phyloP scores from a whole-genome alignment of 2,888 invertebrate species.

The Callyntrura sp. region DNA sequence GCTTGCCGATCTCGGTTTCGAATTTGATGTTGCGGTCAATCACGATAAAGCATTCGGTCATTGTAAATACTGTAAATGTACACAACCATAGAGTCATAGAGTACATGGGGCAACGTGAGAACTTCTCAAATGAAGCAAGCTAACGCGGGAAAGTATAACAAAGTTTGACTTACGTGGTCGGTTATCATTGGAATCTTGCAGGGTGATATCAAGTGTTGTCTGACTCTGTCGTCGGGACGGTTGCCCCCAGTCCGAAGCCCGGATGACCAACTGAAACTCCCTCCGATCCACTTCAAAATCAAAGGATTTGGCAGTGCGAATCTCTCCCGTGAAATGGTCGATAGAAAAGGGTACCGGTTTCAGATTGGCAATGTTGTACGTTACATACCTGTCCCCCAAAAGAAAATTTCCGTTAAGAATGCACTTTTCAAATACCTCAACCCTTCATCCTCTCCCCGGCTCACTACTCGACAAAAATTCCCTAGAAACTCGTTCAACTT shows the following conservation, averaged over 20 bases:
- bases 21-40: conserved; percentile 84
- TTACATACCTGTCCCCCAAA: conserved; percentile 90
- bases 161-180: conserved; percentile 88
- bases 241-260: conserved; percentile 97
- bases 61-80: conserved; percentile 77
- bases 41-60: conserved; percentile 82
- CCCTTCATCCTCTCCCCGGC: no score
- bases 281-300: conserved; percentile 97
- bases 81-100: no score
- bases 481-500: no score
- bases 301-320: conserved; percentile 93
- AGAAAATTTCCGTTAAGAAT: background rate
- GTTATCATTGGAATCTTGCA: conserved; percentile 97
- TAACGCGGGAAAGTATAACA: background rate
- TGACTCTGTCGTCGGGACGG: conserved; percentile 97
- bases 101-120: conserved; percentile 4
- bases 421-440: no score
- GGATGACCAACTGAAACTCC: conserved; percentile 92
- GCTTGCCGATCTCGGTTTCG: conserved; percentile 85
- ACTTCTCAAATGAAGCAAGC: background rate
- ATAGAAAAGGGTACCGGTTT: conserved; percentile 97
- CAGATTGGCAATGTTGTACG: conserved; percentile 96
- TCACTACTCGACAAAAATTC: no score
- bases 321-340: conserved; percentile 96
- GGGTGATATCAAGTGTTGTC: conserved; percentile 92